Evolutionary conservation across 1,140 invertebrate genomes (phyloP), one percentile per base, ranked within the genome.

Genomic region (Gryllus bimaculatus): DNA sequence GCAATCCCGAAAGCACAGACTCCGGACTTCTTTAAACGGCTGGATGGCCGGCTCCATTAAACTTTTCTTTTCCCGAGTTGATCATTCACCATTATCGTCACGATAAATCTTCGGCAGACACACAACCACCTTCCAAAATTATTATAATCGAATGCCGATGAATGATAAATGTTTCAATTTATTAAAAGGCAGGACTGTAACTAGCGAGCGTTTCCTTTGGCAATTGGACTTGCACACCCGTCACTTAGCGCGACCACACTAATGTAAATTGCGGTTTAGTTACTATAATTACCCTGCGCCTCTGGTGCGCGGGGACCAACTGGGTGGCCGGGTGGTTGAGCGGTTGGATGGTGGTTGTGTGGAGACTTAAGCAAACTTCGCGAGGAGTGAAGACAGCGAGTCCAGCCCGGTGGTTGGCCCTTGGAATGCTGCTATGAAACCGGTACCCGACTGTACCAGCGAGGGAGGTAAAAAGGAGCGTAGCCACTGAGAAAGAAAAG

Each of bases 111-210:
- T 66, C 10, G 10, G 54, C 54, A 18, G 10, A 18, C 54, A 66
- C 54, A 66, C 54, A 66, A 18, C 54, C 10, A 10, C 54, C 10
- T 66, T 13, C 7, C 10, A 13, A 66, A 66, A 66, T 66, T 66
- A 66, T 66, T 66, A 66, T 66, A 66, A 66, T 66, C 10, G 10
- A 13, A 10, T 18, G 54, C 54, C 54, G 54, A 13, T 66, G 10
- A 66, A 66, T 66, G 54, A 66, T 66, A 66, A 66, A 66, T 66
- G 54, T 66, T 66, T 66, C 54, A 66, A 66, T 66, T 66, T 66
- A 66, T 66, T 66, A 66, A 18, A 66, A 66, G 10, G 10, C 54
- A 66, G 54, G 10, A 13, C 10, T 66, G 54, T 66, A 66, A 66
- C 54, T 13, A 66, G 54, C 54, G 54, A 13, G 54, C 18, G 18